Base-by-base conservation (phyloP, 1,140 invertebrate species). In the Holotrichia oblita region DNA sequence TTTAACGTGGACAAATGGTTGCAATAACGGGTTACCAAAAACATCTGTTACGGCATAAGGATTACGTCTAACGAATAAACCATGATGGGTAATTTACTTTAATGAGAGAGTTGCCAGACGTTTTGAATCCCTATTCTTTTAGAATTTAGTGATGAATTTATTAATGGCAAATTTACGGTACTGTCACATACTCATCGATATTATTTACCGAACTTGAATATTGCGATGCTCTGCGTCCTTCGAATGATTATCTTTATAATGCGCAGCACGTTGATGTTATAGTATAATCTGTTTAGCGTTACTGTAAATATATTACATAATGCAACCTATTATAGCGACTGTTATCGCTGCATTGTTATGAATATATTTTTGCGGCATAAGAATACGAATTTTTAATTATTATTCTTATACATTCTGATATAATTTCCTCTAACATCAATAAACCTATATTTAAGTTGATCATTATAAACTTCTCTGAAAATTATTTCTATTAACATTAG, bases 11-110 rank as follows among this genome's bases (percentile, higher is more conserved):
- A 69, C 27, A 69, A 69, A 69, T 27, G 61, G 22, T 69, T 12
- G 12, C 61, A 27, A 22, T 69, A 69, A 69, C 61, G 61, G 61
- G 61, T 69, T 27, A 69, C 61, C 61, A 22, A 69, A 69, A 69
- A 27, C 61, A 69, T 69, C 61, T 69, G 61, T 69, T 69, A 34
- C 20, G 8, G 24, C 27, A 20, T 22, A 61, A 61, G 20, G n/a
- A 61, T 61, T 20, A 44, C 42, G 48, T 55, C 48, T 55, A 6
- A 55, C 48, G 14, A 14, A 55, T 55, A 55, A 55, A n/a, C 48
- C 48, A n/a, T 55, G 27, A 34, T 55, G 48, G 17, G n/a, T 55
- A 55, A 6, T 7, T 55, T 55, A 17, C 12, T 17, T 17, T 55
- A 55, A 55, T 55, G n/a, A 7, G n/a, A 55, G 48, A n/a, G 14